These are phyloP conservation scores for Caenorhabditis zanzibari DNA, from an alignment of 2,888 invertebrate genomes.

Conservation along the genomic window DNA sequence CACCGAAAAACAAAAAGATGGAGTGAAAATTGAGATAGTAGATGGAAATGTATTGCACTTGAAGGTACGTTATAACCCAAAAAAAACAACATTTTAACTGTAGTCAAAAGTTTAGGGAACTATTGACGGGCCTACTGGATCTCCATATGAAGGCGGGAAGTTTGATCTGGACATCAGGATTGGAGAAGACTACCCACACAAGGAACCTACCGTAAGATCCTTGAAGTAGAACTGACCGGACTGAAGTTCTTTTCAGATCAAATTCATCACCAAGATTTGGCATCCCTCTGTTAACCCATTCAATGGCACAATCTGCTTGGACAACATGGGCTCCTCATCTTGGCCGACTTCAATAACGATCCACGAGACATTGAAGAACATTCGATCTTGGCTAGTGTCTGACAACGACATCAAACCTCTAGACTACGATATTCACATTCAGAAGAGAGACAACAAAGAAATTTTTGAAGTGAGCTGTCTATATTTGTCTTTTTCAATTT, in stretches of 20 bases:
- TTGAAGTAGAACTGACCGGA: not conserved
- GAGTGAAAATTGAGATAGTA: not conserved
- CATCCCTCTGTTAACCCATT: constrained; percentile 20
- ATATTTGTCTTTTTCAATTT: not conserved
- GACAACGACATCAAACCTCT: too few species aligned
- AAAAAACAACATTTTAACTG: not conserved
- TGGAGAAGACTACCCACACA: constrained; percentile 3
- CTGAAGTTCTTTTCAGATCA: constrained; percentile 10
- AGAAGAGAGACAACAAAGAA: not conserved
- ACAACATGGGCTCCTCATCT: not conserved
- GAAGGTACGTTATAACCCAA: not conserved
- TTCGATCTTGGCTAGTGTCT: constrained; percentile 25
- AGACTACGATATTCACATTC: not conserved
- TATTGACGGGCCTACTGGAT: constrained; percentile 4
- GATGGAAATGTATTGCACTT: not conserved
- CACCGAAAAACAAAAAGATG: not conserved
- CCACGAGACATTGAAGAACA: not conserved
- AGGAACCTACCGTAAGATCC: constrained; percentile 10
- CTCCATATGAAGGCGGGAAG: constrained; percentile 35
- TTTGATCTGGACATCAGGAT: constrained; percentile 35
- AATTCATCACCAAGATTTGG: constrained; percentile 41
- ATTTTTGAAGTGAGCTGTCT: not conserved
- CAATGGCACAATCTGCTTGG: constrained; percentile 18
- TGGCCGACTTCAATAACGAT: constrained; percentile 34
- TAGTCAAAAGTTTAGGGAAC: not conserved